Evolutionary conservation across 2,797 vertebrate species (phyloP).

Genomic region (Ciconia nigra): DNA sequence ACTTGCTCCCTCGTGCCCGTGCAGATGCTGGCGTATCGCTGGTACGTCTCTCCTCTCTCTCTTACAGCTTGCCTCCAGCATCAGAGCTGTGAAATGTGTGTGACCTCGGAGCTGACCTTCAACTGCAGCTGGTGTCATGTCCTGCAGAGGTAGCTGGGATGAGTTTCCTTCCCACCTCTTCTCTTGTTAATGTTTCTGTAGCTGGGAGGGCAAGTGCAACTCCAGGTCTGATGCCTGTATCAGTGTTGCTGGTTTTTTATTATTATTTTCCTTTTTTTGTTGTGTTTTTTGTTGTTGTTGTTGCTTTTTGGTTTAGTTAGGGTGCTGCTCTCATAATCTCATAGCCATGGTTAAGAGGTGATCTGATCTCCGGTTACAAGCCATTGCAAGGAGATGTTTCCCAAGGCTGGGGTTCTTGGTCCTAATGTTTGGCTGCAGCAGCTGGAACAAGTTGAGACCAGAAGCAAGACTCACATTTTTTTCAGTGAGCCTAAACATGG

Average conservation of each 20-base stretch:
- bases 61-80: conserved; percentile 89
- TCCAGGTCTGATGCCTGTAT: not conserved
- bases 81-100: conserved; percentile 83
- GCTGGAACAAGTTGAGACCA: not conserved
- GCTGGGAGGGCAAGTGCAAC: not conserved
- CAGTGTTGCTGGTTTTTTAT: rapidly evolving
- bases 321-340: not conserved
- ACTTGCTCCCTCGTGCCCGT: not conserved
- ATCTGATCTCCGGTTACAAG: not conserved
- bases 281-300: not conserved
- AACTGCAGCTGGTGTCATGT: conserved; percentile 95
- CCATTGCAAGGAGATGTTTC: rapidly evolving
- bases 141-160: conserved; percentile 83
- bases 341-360: rapidly evolving
- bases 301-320: not conserved
- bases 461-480: not conserved
- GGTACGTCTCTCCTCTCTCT: not conserved
- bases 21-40: not conserved
- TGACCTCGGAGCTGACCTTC: conserved; percentile 81
- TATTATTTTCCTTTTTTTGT: rapidly evolving
- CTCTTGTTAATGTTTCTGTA: not conserved
- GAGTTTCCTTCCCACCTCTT: not conserved
- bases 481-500: rapidly evolving
- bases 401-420: not conserved
- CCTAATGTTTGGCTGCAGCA: not conserved